Conservation (phyloP, 2,113 vertebrate species). For the Cromileptes altivelis region DNA sequence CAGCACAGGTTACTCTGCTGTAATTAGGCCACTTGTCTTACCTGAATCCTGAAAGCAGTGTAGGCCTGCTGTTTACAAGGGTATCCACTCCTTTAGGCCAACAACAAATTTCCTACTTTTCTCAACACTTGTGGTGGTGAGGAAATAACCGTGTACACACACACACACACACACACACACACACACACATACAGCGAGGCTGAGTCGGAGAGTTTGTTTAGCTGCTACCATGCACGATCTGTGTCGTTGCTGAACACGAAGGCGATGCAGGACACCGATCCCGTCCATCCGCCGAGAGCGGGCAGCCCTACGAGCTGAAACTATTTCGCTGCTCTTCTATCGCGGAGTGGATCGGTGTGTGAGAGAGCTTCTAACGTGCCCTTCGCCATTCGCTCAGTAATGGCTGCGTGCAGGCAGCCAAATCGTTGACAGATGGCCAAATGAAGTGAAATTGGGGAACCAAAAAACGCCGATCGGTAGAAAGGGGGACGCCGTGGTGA, state of each 20-base stretch:
- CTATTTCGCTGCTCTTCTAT: conserved; percentile 58
- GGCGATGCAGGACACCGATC: conserved; percentile 56
- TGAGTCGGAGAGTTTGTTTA: conserved; percentile 61
- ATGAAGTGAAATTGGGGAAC: conserved; percentile 65
- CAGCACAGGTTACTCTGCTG: conserved; percentile 52
- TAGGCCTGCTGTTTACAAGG: conserved; percentile 56
- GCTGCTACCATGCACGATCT: conserved; percentile 54
- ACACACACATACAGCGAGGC: conserved; percentile 1
- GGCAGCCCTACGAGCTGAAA: conserved; percentile 37
- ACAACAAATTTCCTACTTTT: conserved; percentile 69
- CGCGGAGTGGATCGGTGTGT: conserved; percentile 66
- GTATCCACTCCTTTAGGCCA: conserved; percentile 43
- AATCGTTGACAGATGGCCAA: conserved; percentile 74
- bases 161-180: neutral
- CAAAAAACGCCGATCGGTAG: conserved; percentile 43
- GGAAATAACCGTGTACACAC: conserved; percentile 56
- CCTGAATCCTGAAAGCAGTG: conserved; percentile 56
- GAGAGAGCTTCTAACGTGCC: conserved; percentile 66
- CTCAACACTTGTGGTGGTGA: conserved; percentile 64
- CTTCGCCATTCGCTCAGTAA: conserved; percentile 76
- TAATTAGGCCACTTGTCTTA: conserved; percentile 74
- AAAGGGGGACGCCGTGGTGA: neutral
- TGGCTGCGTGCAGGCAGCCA: conserved; percentile 70
- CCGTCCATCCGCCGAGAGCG: conserved; percentile 54
- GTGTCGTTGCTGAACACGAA: conserved; percentile 45